Base-by-base conservation (phyloP, 2,888 invertebrate genomes). In the Ormyrus pomaceus region DNA sequence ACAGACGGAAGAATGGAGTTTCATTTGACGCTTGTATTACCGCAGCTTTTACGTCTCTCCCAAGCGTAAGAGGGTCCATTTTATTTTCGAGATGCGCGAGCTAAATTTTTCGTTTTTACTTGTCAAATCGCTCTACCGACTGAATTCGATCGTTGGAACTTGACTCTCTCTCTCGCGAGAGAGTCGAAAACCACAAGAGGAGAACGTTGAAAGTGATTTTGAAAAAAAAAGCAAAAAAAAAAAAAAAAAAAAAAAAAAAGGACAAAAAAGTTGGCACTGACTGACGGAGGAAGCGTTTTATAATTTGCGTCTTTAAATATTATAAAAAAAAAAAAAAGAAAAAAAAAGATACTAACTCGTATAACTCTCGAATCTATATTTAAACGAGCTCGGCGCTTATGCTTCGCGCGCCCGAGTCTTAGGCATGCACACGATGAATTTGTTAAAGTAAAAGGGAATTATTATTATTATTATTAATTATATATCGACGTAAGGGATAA, bases 91-190 rank as follows among this genome's bases (percentile, higher is more conserved):
- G 34, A 34, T 48, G 8, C 13, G 7, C 51, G 13, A 65, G 62
- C 62, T 53, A 10, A 75, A 11, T 53, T 75, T 34, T 34, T 34
- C 19, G 19, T 19, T 2, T 80, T 80, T 76, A 13, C 75, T 61
- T 76, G 80, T 80, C 72, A 77, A 77, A 73, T 80, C 77, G 77
- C 80, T 77, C 75, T 77, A 77, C 73, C 77, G 73, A 80, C 73
- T 73, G 77, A 77, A 77, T 77, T 77, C 48, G 76, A 80, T 59
- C 68, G 55, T 73, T 59, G 48, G 59, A 70, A 75, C 74, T 68
- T 19, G 72, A 61, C 51, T 64, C 64, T 19, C 51, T 64, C 64
- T 19, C 6, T 69, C 48, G n/a, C 70, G 62, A 2, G 34, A 34
- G 34, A 70, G 70, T 58, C 46, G n/a, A 50, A 53, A 61, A 19